These are phyloP conservation scores for Brachionus sp. DNA, from an alignment of 1,140 invertebrate genomes.

Conservation along the genomic window DNA sequence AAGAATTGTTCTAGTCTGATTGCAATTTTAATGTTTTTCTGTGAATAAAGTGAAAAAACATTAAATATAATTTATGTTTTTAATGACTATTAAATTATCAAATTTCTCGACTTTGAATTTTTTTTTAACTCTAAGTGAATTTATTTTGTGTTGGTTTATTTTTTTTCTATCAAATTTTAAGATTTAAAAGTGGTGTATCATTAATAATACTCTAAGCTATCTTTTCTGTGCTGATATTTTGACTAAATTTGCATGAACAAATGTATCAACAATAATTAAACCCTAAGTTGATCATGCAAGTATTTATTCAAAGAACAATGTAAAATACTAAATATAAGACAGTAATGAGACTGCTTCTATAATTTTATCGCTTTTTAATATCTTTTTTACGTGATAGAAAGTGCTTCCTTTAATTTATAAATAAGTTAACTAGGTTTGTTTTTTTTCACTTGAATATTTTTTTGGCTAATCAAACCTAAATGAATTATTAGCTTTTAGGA, in stretches of 20 bases:
- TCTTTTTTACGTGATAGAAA: constrained; percentile 4
- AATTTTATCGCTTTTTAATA: constrained; percentile 20
- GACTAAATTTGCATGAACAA: background rate
- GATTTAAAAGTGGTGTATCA: background rate
- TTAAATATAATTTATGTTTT: background rate
- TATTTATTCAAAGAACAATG: background rate
- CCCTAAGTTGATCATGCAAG: background rate
- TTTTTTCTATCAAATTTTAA: background rate
- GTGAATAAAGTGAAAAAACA: background rate
- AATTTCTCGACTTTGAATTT: background rate
- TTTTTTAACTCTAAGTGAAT: background rate
- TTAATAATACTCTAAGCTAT: too few relatives aligned
- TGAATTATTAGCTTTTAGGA: background rate
- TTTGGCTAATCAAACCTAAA: background rate
- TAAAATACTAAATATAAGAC: background rate
- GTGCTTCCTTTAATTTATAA: constrained; percentile 2
- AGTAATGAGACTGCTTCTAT: background rate
- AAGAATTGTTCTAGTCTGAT: background rate
- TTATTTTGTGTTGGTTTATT: background rate
- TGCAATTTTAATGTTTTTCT: background rate
- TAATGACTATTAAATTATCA: background rate
- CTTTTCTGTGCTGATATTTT: background rate
- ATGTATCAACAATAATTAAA: background rate
- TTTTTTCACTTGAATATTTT: background rate
- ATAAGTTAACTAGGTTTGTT: background rate